Conservation (phyloP, 2,797 vertebrate species). For the Sylvilagus floridanus region DNA sequence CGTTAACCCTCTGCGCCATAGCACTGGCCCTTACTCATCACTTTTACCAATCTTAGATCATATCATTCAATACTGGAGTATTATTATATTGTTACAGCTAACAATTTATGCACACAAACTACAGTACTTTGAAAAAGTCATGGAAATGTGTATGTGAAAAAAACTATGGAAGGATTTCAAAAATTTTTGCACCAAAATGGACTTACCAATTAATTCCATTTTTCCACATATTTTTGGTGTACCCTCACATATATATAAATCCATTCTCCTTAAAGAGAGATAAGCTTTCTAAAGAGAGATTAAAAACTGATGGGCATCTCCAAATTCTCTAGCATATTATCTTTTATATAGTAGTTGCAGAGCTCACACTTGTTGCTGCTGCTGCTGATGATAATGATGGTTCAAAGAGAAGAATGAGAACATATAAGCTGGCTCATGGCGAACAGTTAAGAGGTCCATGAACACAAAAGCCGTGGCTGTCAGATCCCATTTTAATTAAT, state of each 20-base stretch:
- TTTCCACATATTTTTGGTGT: too few relatives aligned
- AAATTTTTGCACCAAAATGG: too few relatives aligned
- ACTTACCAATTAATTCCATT: too few relatives aligned
- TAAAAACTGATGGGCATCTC: neutral
- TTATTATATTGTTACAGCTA: neutral
- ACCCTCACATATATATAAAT: too few relatives aligned
- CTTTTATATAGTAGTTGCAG: neutral
- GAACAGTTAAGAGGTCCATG: neutral
- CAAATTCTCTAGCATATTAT: neutral
- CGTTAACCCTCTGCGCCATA: too few relatives aligned
- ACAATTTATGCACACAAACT: neutral
- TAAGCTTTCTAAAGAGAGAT: neutral
- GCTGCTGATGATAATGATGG: neutral
- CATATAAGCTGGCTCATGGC: neutral
- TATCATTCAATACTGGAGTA: neutral
- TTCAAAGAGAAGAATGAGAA: neutral
- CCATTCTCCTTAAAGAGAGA: neutral
- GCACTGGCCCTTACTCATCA: too few relatives aligned
- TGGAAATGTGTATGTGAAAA: neutral
- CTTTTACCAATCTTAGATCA: neutral
- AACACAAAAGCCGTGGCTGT: neutral
- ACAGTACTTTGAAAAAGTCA: too few relatives aligned
- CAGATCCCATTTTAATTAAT: neutral
- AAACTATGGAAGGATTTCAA: too few relatives aligned
- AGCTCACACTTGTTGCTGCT: neutral